Base-by-base conservation (phyloP, 2,797 vertebrate genomes). In the Pempheris klunzingeri region DNA sequence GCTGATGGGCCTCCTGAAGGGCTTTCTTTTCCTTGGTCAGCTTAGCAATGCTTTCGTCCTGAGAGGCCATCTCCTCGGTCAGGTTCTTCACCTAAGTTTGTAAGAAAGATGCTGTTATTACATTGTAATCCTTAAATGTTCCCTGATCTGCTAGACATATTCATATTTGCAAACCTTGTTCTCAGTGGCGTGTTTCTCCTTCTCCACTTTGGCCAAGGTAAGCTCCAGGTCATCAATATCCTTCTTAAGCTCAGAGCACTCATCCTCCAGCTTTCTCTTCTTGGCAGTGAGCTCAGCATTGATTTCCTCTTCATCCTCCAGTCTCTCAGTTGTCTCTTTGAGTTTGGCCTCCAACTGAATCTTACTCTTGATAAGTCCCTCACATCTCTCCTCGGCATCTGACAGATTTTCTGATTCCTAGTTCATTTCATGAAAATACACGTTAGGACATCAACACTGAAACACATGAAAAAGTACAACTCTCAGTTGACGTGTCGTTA, bases 291-390 rank as follows among this genome's bases (percentile, higher is more conserved):
- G 87, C 67, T 96, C 96, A 38, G 95, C 93, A 53, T 96, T 97
- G 78, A 95, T 91, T 83, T 96, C 95, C 53, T 96, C 96, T 74
- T 96, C 96, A 62, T 87, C 93, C 69, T 97, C 97, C 53, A 97
- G 90, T 44, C 96, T 95, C 90, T 97, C 96, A 20, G 77, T 96
- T 65, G 94, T 82, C 83, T 97, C 96, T 85, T 97, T 97, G 63
- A 97, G 93, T 92, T 96, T 97, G 43, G 96, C 94, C 88, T 97
- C 96, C 67, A 96, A 78, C 36, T 97, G 96, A 77, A 97, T 96
- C 91, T 97, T 97, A 83, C 94, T 95, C 91, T 97, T 97, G 81
- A 97, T 96, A 38, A 97, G 95, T n/a, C 95, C 96, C 78, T 97
- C 96, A 72, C 97, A 97, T 75, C 96, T 95, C 65, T 97, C 96